Evolutionary conservation across 1,140 invertebrate species (phyloP), one percentile per base, ranked within the genome.

Genomic region (Octopus bimaculoides): DNA sequence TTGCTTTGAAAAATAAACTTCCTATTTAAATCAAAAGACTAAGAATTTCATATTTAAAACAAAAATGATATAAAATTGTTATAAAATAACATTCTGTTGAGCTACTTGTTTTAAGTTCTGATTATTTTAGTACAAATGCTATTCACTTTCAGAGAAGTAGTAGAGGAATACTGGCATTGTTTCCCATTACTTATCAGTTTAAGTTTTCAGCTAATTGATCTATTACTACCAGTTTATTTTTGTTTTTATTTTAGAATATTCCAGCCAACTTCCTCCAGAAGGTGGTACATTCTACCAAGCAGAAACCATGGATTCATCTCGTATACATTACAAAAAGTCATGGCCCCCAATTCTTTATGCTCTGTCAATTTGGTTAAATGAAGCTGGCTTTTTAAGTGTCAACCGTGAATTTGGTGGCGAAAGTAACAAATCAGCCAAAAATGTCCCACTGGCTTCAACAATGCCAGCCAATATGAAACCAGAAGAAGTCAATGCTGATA

Each of bases 281-380:
- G 91, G 97, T 73, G 97, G 98, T 17, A 95, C 97, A 5, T 99
- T 99, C 90, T 99, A 98, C 89, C 97, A 96, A 4, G 95, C 95
- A 69, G 98, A 99, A 87, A 98, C 97, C 0, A 96, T 97, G 86
- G 97, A 99, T 84, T 94, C 94, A 20, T 96, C 97, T 7, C 93
- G 96, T 80, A 93, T 93, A 52, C 96, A 98, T 90, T 99, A 99
- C 90, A 92, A 93, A 69, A 93, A 94, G 83, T 94, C 95, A 5
- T 99, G 98, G 98, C 96, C 98, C 2, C 94, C 97, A 5, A 94
- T 99, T 83, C 92, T 99, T 26, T 95, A 98, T 88, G 98, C 98
- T 17, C 94, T 96, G 5, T 94, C 97, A 0, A 92, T 99, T 4
- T 97, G 96, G 95, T 90, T 98, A 10, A 91, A 91, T 71, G 86